Evolutionary conservation across 2,113 vertebrate genomes (phyloP), one percentile per base, ranked within the genome.

Genomic region (Edolisoma coerulescens): DNA sequence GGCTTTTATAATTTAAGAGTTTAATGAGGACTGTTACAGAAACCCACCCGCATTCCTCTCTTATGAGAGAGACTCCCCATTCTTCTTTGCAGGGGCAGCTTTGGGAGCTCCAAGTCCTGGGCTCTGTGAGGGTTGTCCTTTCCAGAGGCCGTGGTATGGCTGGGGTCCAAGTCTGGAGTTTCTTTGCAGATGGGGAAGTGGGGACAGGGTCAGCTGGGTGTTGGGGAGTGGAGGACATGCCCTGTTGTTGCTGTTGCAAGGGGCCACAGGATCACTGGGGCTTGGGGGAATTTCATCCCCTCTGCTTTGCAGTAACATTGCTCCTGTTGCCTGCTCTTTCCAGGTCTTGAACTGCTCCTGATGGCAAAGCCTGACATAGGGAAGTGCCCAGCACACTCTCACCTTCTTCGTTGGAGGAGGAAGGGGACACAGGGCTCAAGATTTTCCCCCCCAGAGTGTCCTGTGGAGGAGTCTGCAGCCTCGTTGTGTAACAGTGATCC

Each of bases 341-440:
- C 93, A 98, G 98, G 84, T 96, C 41, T 37, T 81, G 84, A 76
- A 35, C 44, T 74, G 87, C 76, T 93, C 59, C 81, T 56, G 80
- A 95, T 96, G 87, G 33, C 42, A 69, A n/a, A 74, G 45, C 30
- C 42, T 63, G 52, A 47, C 44, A 11, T 1, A 28, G 56, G 65
- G 50, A 35, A 24, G 19, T 41, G 77, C 27, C 39, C 63, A 44
- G n/a, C 67, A 79, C 75, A 56, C 37, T 56, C 24, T 17, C 42
- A 20, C 16, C 37, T 84, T 1, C 24, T 44, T 71, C 32, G 39
- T 23, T 47, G n/a, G 11, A n/a, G 60, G 33, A 76, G 30, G 81
- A 86, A 45, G n/a, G 14, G 15, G 28, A 56, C 2, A 3, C 35
- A 69, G 35, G 24, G 17, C 33, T 87, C 59, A 30, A 73, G 50